These are phyloP conservation scores for Amphimedon queenslandica DNA, from an alignment of 37 sponge, comb jelly and placozoan genomes.

Conservation along the genomic window DNA sequence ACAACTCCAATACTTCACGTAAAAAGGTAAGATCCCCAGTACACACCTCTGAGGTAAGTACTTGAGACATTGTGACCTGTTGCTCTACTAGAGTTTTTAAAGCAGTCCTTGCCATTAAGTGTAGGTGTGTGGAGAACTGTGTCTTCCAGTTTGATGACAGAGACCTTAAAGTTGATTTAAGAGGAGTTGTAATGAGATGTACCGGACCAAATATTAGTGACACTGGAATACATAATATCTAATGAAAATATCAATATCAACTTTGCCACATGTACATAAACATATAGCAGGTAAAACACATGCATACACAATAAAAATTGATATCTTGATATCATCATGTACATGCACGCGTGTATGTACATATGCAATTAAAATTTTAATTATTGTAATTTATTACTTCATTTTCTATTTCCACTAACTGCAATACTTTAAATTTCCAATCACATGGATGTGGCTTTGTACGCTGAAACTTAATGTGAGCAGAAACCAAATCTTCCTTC, in stretches of 20 bases:
- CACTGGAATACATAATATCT: conserved; percentile 45
- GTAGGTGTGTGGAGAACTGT: conserved; percentile 70
- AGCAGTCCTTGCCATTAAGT: conserved; percentile 59
- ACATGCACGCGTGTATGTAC: background rate
- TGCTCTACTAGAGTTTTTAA: conserved; percentile 55
- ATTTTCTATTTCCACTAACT: conserved; percentile 50
- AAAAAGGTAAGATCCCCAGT: conserved; percentile 39
- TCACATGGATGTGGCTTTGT: conserved; percentile 14
- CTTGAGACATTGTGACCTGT: conserved; percentile 36
- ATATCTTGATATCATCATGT: background rate
- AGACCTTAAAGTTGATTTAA: conserved; percentile 67
- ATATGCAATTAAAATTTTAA: background rate
- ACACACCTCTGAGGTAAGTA: conserved; percentile 51
- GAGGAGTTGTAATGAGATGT: conserved; percentile 55
- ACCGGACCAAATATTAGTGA: conserved; percentile 46
- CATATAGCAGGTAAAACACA: no score
- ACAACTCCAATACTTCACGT: conserved; percentile 46
- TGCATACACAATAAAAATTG: no score
- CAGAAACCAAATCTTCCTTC: conserved; percentile 74
- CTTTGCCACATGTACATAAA: background rate
- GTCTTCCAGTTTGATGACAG: conserved; percentile 75
- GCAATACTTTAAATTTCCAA: conserved; percentile 35
- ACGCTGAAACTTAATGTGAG: conserved; percentile 60
- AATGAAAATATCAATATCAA: background rate
- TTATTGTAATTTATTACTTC: conserved; percentile 20